phyloP scores from a whole-genome alignment of 1,140 invertebrate genomes.

The Orussus abietinus region DNA sequence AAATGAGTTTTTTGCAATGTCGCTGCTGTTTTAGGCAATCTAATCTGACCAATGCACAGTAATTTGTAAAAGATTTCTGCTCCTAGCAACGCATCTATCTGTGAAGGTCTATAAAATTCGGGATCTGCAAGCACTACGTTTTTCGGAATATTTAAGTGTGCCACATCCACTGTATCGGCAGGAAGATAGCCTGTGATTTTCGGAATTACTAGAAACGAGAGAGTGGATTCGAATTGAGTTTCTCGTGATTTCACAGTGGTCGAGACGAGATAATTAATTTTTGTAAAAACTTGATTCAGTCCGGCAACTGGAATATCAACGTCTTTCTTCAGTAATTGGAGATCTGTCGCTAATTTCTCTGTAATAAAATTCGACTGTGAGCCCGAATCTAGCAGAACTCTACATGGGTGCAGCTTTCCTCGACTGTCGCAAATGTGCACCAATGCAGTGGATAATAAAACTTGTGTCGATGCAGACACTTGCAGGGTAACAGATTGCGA shows the following conservation, averaged over 20 bases:
- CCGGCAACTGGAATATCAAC: slow-evolving; percentile 17
- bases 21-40: slow-evolving; percentile 13
- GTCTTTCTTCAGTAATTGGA: slow-evolving; percentile 14
- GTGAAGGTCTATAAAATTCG: slow-evolving; percentile 22
- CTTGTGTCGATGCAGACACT: slow-evolving; percentile 8
- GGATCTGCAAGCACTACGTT: slow-evolving; percentile 26
- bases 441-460: slow-evolving; percentile 27
- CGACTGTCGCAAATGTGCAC: slow-evolving; percentile 17
- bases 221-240: too few relatives aligned
- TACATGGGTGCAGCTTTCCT: slow-evolving; percentile 13
- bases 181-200: slow-evolving; percentile 4
- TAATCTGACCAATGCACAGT: slow-evolving; percentile 26
- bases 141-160: slow-evolving; percentile 7
- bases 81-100: slow-evolving; percentile 28
- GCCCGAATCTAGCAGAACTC: slow-evolving; percentile 23
- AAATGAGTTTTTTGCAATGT: slow-evolving; percentile 30
- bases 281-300: slow-evolving; percentile 11
- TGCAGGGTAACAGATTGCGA: slow-evolving; percentile 5
- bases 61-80: slow-evolving; percentile 25
- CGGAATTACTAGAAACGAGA: slow-evolving; percentile 12
- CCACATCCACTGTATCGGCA: not conserved
- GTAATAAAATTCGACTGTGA: slow-evolving; percentile 28
- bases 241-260: slow-evolving; percentile 10
- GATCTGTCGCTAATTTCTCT: slow-evolving; percentile 11
- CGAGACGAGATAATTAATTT: slow-evolving; percentile 4